These are phyloP conservation scores for Philopedon plagiatum DNA, from an alignment of 2,888 invertebrate species.

Conservation along the genomic window DNA sequence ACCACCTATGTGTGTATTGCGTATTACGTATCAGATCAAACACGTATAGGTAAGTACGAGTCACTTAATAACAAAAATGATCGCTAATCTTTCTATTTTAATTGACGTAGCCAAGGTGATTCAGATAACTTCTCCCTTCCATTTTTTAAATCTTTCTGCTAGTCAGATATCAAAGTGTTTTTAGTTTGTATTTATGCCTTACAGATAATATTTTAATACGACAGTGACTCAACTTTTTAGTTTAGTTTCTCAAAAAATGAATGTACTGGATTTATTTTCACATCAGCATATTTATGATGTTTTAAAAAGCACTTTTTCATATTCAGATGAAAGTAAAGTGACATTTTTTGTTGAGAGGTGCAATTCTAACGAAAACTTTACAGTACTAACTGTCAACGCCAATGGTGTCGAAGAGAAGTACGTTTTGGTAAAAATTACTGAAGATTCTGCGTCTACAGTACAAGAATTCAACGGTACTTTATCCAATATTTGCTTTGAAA, in stretches of 20 bases:
- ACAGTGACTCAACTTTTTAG: too few relatives aligned
- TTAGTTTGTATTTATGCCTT: too few relatives aligned
- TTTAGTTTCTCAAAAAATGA: not conserved
- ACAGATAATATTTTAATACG: too few relatives aligned
- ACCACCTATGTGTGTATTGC: too few relatives aligned
- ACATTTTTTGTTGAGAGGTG: not conserved
- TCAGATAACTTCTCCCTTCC: too few relatives aligned
- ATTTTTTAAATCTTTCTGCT: too few relatives aligned
- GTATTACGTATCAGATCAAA: too few relatives aligned
- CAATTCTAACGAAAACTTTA: not conserved
- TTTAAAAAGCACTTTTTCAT: not conserved
- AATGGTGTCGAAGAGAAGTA: not conserved
- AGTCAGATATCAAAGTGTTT: too few relatives aligned
- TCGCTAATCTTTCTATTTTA: too few relatives aligned
- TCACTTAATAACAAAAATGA: too few relatives aligned
- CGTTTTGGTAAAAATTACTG: not conserved
- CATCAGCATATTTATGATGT: not conserved
- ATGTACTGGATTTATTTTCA: not conserved
- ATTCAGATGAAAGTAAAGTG: not conserved
- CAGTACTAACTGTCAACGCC: not conserved
- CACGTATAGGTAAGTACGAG: too few relatives aligned
- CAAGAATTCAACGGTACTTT: not conserved
- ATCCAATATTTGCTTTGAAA: constrained; percentile 4
- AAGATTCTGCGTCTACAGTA: not conserved
- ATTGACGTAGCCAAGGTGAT: too few relatives aligned